phyloP scores from a whole-genome alignment of 2,797 vertebrate genomes.

The Threskiornis aethiopicus region DNA sequence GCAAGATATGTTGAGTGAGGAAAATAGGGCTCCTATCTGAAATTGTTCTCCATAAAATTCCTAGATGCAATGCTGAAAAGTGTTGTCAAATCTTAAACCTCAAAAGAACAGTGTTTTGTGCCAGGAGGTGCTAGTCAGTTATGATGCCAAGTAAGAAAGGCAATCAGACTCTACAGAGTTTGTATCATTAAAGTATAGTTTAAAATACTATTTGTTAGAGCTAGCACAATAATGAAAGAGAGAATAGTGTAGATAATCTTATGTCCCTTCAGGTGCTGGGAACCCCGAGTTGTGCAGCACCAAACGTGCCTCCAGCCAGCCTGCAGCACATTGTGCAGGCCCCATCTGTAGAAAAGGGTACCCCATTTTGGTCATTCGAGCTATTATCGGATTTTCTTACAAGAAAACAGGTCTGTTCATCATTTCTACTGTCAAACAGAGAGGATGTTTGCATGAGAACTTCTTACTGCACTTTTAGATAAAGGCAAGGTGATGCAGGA shows the following conservation, averaged over 20 bases:
- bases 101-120: not conserved
- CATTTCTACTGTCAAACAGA: not conserved
- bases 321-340: not conserved
- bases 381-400: not conserved
- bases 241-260: not conserved
- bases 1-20: not conserved
- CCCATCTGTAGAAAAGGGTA: not conserved
- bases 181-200: not conserved
- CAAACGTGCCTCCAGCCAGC: not conserved
- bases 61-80: not conserved
- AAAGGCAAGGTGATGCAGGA: not conserved
- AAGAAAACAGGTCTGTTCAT: not conserved
- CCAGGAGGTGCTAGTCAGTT: not conserved
- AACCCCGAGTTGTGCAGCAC: not conserved
- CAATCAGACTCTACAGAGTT: not conserved
- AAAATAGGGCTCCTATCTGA: not conserved
- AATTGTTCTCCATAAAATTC: not conserved
- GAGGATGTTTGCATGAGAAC: not conserved
- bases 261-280: not conserved
- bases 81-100: not conserved
- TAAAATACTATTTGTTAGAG: not conserved
- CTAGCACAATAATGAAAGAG: not conserved
- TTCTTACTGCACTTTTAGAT: not conserved
- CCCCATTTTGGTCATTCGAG: accelerated
- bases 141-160: not conserved